Percentiles rank a stretch among this genome's conserved stretches.
Evolutionary conservation across 1,140 invertebrate genomes (phyloP).

Genomic region (Sarcophaga peregrina): DNA sequence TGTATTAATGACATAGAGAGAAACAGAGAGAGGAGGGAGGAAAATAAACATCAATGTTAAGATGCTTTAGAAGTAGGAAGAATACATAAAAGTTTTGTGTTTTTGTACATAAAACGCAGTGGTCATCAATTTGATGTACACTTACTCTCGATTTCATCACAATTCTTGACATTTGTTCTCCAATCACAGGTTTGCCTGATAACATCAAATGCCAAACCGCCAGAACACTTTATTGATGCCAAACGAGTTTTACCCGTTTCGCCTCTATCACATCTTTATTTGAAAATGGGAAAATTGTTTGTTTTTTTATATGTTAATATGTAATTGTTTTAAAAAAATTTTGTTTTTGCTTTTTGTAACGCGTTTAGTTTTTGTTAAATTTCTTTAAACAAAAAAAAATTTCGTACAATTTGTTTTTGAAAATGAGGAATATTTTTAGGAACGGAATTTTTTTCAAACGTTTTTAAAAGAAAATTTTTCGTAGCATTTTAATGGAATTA

Average conservation of each 20-base stretch:
- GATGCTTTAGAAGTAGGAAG: neutral
- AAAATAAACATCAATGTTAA: neutral
- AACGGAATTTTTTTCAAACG: no score
- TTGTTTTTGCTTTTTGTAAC: neutral
- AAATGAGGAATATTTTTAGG: no score
- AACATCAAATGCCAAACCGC: conserved; percentile 93
- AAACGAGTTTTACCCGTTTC: conserved; percentile 86
- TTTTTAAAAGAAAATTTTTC: no score
- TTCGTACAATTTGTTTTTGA: no score
- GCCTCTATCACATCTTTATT: conserved; percentile 85
- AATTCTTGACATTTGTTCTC: conserved; percentile 96
- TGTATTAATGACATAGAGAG: no score
- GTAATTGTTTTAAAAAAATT: neutral
- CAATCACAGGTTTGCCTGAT: conserved; percentile 94
- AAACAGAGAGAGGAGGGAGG: neutral
- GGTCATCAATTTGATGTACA: conserved; percentile 53
- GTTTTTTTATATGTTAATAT: conserved; percentile 48
- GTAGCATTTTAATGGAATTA: no score
- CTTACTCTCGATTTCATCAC: conserved; percentile 93
- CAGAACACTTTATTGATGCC: conserved; percentile 87
- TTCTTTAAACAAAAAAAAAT: neutral
- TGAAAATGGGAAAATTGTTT: conserved; percentile 47
- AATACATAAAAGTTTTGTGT: neutral
- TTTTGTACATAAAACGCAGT: neutral
- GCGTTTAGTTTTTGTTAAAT: neutral